phyloP scores from a whole-genome alignment of 2,797 vertebrate species.

The Enteromius trimaculatus region DNA sequence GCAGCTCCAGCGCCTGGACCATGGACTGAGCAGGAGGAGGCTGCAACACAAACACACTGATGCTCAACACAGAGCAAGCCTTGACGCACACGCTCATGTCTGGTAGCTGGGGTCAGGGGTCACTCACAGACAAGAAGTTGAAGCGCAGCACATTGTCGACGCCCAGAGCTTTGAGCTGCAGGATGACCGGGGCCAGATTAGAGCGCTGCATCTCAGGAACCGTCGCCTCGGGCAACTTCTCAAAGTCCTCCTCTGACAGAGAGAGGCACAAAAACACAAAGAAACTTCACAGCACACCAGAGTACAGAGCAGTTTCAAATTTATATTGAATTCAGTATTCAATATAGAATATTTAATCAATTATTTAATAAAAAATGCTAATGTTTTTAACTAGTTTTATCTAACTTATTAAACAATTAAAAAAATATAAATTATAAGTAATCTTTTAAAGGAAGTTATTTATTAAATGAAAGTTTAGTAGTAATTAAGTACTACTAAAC shows the following conservation, averaged over 20 bases:
- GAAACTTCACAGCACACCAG: background rate
- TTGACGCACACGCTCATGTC: background rate
- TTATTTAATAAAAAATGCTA: background rate
- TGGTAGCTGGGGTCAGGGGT: background rate
- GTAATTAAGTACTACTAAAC: background rate
- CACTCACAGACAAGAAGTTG: constrained; percentile 88
- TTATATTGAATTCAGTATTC: background rate
- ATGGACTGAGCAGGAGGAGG: constrained; percentile 97
- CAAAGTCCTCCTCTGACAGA: constrained; percentile 92
- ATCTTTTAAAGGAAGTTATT: no score
- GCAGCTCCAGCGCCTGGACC: constrained; percentile 97
- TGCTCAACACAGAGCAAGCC: background rate
- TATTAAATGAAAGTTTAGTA: background rate
- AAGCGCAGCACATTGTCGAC: constrained; percentile 98
- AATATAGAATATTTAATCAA: no score
- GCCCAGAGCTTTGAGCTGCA: constrained; percentile 97
- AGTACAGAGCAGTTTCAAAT: background rate
- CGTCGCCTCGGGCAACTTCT: constrained; percentile 88
- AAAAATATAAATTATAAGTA: no score
- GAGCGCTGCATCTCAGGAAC: constrained; percentile 98
- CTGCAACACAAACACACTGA: constrained; percentile 68
- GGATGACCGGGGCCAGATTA: constrained; percentile 94
- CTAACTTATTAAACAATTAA: no score
- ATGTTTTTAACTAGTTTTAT: no score
- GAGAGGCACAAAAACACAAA: background rate